Evolutionary conservation across 2,888 invertebrate genomes (phyloP), one percentile per base, ranked within the genome.

Genomic region (Xanthia icteritia): DNA sequence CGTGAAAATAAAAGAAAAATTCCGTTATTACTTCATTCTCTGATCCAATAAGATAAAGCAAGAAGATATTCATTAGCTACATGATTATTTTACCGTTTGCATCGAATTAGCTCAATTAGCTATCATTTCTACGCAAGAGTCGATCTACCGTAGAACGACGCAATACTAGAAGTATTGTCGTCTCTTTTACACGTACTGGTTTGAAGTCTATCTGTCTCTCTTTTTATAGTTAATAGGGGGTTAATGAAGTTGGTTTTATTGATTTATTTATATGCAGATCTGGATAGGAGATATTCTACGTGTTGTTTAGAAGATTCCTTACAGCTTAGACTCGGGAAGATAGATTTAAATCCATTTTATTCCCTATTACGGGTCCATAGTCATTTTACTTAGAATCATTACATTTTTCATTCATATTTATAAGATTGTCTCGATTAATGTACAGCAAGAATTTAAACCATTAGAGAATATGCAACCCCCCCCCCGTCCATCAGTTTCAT

Each of bases 81-180:
- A 84, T 89, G 86, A 92, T 92, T 90, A 89, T 87, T 91, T 85
- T 92, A 93, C 94, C 92, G 93, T 94, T 94, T 79, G 86, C 89
- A 92, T 92, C 81, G 76, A 87, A 92, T 93, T 91, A 91, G 84
- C 88, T 90, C 86, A 86, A 91, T 92, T 90, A 69, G 56, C 72
- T 61, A 86, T 71, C 67, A 82, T 79, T 78, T 84, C 75, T 66
- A 73, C 72, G 83, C 81, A 64, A 54, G 84, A 83, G 75, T 79
- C 66, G 63, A 77, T 86, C 78, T 79, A 67, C 56, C 71, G 60
- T 82, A 61, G 5, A 67, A 23, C 20, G 71, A 39, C 42, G 74
- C 36, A 76, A 45, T 45, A 15, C 1, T 15, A 27, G 4, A 79
- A 23, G 2, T 70, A 60, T 15, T 1, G 0, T 31, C 3, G 5